phyloP scores from a whole-genome alignment of 1,140 invertebrate species.

The Dysdera silvatica region DNA sequence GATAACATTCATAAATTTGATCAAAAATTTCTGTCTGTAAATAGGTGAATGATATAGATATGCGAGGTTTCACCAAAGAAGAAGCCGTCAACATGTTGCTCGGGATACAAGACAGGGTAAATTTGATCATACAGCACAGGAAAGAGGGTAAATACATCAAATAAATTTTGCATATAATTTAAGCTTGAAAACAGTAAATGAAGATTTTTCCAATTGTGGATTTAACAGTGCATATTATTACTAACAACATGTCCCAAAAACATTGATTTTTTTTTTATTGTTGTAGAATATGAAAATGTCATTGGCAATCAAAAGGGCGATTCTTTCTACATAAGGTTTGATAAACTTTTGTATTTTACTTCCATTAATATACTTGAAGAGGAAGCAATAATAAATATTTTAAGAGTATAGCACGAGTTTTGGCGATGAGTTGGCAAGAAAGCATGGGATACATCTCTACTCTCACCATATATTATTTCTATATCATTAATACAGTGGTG shows the following conservation, averaged over 20 bases:
- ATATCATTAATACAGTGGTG: no score
- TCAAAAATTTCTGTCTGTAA: neutral
- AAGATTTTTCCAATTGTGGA: neutral
- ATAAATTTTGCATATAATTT: neutral
- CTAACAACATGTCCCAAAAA: no score
- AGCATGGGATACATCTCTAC: no score
- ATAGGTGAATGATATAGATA: slow-evolving; percentile 79
- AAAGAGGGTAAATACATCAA: slow-evolving; percentile 53
- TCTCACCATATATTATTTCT: no score
- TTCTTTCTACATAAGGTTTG: slow-evolving; percentile 51
- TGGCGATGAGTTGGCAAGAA: no score
- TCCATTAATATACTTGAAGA: no score
- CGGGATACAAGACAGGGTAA: slow-evolving; percentile 86
- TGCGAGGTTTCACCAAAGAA: slow-evolving; percentile 90
- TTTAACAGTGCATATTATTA: no score
- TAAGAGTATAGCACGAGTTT: no score
- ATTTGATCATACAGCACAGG: slow-evolving; percentile 85
- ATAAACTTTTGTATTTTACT: no score
- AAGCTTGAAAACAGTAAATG: neutral
- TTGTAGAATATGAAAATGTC: slow-evolving; percentile 30
- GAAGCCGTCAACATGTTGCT: slow-evolving; percentile 91
- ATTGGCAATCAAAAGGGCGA: slow-evolving; percentile 69
- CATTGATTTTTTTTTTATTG: neutral
- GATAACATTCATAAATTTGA: neutral
- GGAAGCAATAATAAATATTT: no score